phyloP scores from a whole-genome alignment of 1,140 invertebrate species.

The Euborellia annulipes region DNA sequence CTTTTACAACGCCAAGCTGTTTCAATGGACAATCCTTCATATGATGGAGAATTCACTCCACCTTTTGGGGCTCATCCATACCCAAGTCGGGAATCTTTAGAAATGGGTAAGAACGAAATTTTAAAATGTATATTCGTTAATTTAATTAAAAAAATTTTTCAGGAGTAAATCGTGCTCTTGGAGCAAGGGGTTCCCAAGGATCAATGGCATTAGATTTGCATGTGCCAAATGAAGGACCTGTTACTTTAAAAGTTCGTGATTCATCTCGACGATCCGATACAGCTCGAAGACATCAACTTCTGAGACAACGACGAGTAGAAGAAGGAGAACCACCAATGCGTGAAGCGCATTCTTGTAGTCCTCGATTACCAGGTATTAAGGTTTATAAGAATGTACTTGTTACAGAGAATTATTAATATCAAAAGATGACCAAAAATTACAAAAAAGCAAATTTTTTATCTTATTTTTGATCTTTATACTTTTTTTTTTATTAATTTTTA shows the following conservation, averaged over 20 bases:
- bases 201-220: conserved; percentile 59
- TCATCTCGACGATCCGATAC: conserved; percentile 39
- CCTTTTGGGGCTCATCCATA: conserved; percentile 13
- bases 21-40: conserved; percentile 39
- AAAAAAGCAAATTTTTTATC: no score
- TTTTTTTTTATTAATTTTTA: no score
- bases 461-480: no score
- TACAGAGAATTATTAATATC: no score
- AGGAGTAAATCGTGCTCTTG: background rate
- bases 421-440: no score
- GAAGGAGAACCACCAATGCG: conserved; percentile 33
- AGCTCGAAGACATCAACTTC: conserved; percentile 52
- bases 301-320: conserved; percentile 52
- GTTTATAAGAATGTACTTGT: no score
- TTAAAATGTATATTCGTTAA: conserved; percentile 13
- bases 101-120: conserved; percentile 14
- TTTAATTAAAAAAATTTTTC: no score
- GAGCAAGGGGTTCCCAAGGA: conserved; percentile 36
- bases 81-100: conserved; percentile 16
- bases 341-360: conserved; percentile 2
- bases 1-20: conserved; percentile 44
- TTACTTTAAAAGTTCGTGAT: conserved; percentile 50
- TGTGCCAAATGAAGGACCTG: conserved; percentile 41
- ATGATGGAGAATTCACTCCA: conserved; percentile 18
- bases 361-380: background rate